phyloP scores from a whole-genome alignment of 2,113 vertebrate species.

The Sorex fumeus region DNA sequence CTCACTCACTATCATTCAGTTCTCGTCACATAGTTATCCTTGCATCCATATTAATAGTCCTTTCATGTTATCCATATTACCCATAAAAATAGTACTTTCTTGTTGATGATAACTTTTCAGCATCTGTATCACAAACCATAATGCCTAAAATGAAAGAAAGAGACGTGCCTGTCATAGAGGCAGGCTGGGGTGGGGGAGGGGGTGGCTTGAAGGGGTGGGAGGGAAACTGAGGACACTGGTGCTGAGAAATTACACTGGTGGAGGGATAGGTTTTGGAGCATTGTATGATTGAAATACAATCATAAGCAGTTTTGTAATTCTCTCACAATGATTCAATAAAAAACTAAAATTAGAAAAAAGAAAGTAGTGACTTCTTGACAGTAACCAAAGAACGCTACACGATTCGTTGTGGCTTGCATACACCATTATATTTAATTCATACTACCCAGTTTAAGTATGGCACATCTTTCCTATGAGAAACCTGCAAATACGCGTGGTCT shows the following conservation, averaged over 20 bases:
- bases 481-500: background rate
- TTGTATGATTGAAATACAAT: too few relatives aligned
- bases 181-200: too few relatives aligned
- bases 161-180: too few relatives aligned
- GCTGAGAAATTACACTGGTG: too few relatives aligned
- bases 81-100: background rate
- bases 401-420: background rate
- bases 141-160: too few relatives aligned
- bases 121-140: too few relatives aligned
- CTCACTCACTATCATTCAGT: background rate
- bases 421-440: background rate
- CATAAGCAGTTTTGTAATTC: too few relatives aligned
- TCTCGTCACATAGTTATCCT: background rate
- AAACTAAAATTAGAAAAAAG: background rate
- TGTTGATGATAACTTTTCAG: background rate
- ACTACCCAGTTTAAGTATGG: background rate
- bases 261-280: too few relatives aligned
- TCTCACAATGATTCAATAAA: too few relatives aligned
- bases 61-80: background rate
- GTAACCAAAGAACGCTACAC: background rate
- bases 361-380: background rate
- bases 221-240: too few relatives aligned
- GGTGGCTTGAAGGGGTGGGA: too few relatives aligned
- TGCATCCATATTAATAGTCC: background rate
- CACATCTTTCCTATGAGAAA: background rate